Conservation (phyloP, 1,140 invertebrate species). For the Hypsibius dujardini region DNA sequence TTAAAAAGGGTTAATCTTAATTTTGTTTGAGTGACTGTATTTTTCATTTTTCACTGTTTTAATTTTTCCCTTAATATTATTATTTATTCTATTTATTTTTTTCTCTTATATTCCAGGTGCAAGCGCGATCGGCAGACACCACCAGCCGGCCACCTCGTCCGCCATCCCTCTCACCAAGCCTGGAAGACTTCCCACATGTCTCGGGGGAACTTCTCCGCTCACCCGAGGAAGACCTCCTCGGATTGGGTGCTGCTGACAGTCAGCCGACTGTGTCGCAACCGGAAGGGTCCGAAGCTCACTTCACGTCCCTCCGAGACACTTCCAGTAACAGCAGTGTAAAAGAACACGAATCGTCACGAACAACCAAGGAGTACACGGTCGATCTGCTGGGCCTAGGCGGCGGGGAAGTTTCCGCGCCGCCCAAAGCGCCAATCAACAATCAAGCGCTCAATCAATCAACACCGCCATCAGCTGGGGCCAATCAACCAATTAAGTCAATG, state of each 20-base stretch:
- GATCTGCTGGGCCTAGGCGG: slow-evolving; percentile 3
- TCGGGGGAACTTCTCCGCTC: background rate
- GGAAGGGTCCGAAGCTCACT: background rate
- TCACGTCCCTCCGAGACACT: no score
- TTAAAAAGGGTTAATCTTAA: no score
- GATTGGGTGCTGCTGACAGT: background rate
- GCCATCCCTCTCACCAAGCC: background rate
- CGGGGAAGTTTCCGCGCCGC: background rate
- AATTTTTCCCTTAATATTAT: no score
- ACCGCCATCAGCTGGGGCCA: no score
- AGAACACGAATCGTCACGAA: background rate
- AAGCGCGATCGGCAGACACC: slow-evolving; percentile 1
- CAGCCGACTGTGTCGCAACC: background rate
- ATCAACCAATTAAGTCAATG: no score
- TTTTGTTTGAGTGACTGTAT: no score
- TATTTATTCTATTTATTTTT: no score
- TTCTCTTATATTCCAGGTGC: background rate
- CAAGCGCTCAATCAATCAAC: no score
- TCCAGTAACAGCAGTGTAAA: no score
- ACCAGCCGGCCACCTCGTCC: background rate
- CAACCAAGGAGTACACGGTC: background rate
- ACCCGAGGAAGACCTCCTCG: slow-evolving; percentile 8
- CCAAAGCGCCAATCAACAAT: no score
- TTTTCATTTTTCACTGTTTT: no score
- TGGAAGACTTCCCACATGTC: background rate